Percentiles rank a stretch among this genome's conserved stretches.
These are phyloP conservation scores for Trichonephila clavipes DNA, from an alignment of 1,140 invertebrate species.

Conservation along the genomic window DNA sequence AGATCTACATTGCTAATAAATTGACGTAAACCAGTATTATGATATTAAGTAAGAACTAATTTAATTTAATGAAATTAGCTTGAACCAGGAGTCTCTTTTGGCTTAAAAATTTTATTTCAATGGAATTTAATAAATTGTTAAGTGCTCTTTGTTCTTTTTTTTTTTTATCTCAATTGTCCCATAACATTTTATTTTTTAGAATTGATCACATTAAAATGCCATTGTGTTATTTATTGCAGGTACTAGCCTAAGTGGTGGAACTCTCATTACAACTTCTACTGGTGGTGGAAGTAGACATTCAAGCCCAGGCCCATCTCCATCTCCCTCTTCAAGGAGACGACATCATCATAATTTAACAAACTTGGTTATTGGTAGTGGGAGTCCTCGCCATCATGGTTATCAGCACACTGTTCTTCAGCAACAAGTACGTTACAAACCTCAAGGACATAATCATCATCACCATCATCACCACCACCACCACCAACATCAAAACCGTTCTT, in stretches of 20 bases:
- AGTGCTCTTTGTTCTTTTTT: too few species aligned
- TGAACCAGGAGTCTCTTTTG: too few species aligned
- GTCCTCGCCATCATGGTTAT: constrained; percentile 77
- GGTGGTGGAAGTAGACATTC: constrained; percentile 78
- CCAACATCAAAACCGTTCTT: constrained; percentile 77
- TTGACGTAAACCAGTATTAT: too few species aligned
- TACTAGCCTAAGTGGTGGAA: constrained; percentile 66
- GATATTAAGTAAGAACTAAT: too few species aligned
- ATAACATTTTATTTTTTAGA: too few species aligned
- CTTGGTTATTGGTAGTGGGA: constrained; percentile 77
- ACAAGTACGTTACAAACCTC: constrained; percentile 77
- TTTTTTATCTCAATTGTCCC: too few species aligned
- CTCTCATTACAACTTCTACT: constrained; percentile 56
- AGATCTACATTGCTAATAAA: too few species aligned
- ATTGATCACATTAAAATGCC: too few species aligned
- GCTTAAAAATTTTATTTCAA: too few species aligned
- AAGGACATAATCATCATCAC: constrained; percentile 54
- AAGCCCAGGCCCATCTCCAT: constrained; percentile 79
- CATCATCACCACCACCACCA: constrained; percentile 35
- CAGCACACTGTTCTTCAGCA: constrained; percentile 78
- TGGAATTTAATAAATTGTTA: too few species aligned
- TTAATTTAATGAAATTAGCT: too few species aligned
- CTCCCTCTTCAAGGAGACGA: constrained; percentile 78
- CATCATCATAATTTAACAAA: constrained; percentile 78
- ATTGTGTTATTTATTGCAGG: background rate